These are phyloP conservation scores for Pinctada fucata DNA, from an alignment of 2,888 invertebrate genomes.

Conservation along the genomic window DNA sequence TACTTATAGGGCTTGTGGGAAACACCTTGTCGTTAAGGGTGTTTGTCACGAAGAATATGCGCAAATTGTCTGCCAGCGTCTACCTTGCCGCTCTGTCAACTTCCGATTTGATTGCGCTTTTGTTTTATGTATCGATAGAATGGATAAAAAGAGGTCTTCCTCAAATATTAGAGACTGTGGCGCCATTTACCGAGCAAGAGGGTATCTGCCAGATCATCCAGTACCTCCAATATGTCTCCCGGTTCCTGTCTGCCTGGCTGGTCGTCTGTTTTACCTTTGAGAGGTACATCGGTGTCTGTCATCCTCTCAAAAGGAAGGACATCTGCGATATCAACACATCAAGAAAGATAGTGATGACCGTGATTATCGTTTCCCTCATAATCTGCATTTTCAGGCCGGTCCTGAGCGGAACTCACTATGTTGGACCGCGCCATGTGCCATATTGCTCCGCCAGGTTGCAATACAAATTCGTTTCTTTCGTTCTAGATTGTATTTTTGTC, in stretches of 20 bases:
- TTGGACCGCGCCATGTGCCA: slow-evolving; percentile 39
- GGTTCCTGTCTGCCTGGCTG: slow-evolving; percentile 73
- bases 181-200: slow-evolving; percentile 67
- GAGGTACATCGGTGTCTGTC: slow-evolving; percentile 72
- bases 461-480: slow-evolving; percentile 55
- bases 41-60: slow-evolving; percentile 85
- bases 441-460: slow-evolving; percentile 59
- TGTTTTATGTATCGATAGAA: slow-evolving; percentile 79
- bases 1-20: slow-evolving; percentile 85
- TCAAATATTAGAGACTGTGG: slow-evolving; percentile 46
- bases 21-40: slow-evolving; percentile 86
- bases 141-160: slow-evolving; percentile 68
- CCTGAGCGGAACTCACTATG: slow-evolving; percentile 51
- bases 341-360: slow-evolving; percentile 57
- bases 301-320: slow-evolving; percentile 65
- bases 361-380: slow-evolving; percentile 54
- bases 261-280: slow-evolving; percentile 72
- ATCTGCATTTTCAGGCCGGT: slow-evolving; percentile 67
- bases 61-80: slow-evolving; percentile 84
- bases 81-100: slow-evolving; percentile 89
- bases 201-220: slow-evolving; percentile 86
- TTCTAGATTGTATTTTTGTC: slow-evolving; percentile 69
- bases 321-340: slow-evolving; percentile 66
- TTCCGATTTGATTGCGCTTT: slow-evolving; percentile 84
- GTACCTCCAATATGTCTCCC: slow-evolving; percentile 81